Evolutionary conservation across 2,888 invertebrate genomes (phyloP), one percentile per base, ranked within the genome.

Genomic region (Diaprepes abbreviatus): DNA sequence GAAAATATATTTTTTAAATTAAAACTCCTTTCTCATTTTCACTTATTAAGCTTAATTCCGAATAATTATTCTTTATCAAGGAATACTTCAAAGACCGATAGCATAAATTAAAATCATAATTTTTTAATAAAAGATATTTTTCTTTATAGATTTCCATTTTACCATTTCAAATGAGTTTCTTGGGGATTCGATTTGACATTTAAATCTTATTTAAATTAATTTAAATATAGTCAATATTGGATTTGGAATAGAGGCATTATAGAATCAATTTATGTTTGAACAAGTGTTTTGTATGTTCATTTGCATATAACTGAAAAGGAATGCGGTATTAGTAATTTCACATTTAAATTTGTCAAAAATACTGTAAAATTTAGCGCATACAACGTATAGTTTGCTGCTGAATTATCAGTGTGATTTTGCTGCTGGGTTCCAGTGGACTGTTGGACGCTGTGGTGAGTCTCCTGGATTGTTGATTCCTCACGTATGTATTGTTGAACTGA

Each of bases 161-260:
- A 12, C 24, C 21, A 45, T 52, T 62, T 10, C 24, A 52, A 62
- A 62, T 52, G 4, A 19, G 5, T 21, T 17, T 24, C 57, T n/a
- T 9, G 3, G 14, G 36, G 31, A 33, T 54, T 35, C 6, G 9
- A 24, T 57, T 36, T 57, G 31, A 57, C 36, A 66, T 66, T 58
- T 33, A 66, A 66, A 66, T 58, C 7, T 36, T 57, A 66, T 66
- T 66, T 36, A 66, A 66, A 66, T 66, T 66, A 58, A 66, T 66
- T 66, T 58, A 66, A 66, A 66, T 66, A 36, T 31, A 58, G 50
- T 66, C 66, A 66, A 58, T 58, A 45, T 58, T 16, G 48, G 48
- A 24, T 12, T 17, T 9, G 31, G 35, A 58, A 38, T 16, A 21
- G 16, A 31, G 10, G 24, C 57, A 58, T 66, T 58, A 58, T 58